Conservation (phyloP, 2,888 invertebrate species). For the Eupithecia subumbrata region DNA sequence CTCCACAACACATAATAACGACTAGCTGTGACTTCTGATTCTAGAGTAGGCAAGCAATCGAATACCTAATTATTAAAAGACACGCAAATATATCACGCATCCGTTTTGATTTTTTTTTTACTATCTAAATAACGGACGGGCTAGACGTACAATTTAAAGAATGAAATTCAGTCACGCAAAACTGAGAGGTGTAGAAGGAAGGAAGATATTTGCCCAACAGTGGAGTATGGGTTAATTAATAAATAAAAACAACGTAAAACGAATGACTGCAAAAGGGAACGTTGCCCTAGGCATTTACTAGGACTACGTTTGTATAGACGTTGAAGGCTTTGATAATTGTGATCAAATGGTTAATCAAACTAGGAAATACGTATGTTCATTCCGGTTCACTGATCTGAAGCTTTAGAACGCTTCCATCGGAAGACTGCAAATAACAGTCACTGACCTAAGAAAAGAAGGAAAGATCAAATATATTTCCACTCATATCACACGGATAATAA, state of each 20-base stretch:
- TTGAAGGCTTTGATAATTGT: constrained; percentile 11
- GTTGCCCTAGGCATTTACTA: background rate
- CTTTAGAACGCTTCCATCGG: constrained; percentile 60
- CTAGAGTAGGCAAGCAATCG: background rate
- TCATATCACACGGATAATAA: background rate
- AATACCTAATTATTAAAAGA: background rate
- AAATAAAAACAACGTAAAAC: background rate
- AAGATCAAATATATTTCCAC: background rate
- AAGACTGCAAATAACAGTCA: constrained; percentile 48
- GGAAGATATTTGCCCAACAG: background rate
- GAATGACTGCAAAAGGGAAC: background rate
- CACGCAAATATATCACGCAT: background rate
- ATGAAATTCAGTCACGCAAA: background rate
- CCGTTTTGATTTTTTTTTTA: background rate
- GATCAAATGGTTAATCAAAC: constrained; percentile 39
- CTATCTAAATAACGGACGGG: background rate
- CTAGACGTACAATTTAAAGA: background rate
- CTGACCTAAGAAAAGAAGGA: background rate
- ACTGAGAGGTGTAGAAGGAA: background rate
- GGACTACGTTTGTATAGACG: background rate
- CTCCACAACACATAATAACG: background rate
- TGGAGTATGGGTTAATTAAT: background rate
- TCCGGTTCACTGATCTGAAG: constrained; percentile 60
- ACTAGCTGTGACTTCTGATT: background rate
- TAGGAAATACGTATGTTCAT: constrained; percentile 44